Conservation (phyloP, 2,888 invertebrate genomes). For the Hirtodrosophila trivittata region DNA sequence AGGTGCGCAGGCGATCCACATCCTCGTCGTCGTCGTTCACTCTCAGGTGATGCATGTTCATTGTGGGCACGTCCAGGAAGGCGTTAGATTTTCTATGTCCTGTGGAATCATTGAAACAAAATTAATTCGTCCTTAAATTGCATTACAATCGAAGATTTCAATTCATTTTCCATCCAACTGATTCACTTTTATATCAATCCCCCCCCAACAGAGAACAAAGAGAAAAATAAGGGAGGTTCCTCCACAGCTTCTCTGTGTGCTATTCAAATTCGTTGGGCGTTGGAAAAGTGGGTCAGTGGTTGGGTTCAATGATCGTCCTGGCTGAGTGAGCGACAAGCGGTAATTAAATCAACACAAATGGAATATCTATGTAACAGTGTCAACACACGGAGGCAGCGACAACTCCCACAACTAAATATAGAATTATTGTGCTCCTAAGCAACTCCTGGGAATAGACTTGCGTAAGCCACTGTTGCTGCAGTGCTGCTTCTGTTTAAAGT, state of each 20-base stretch:
- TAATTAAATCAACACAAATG: slow-evolving; percentile 49
- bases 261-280: slow-evolving; percentile 1
- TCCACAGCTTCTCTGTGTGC: not conserved
- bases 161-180: not conserved
- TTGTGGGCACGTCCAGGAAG: slow-evolving; percentile 87
- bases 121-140: slow-evolving; percentile 31
- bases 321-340: slow-evolving; percentile 18
- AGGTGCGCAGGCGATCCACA: slow-evolving; percentile 94
- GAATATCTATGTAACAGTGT: slow-evolving; percentile 10
- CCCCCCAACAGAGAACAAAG: no score
- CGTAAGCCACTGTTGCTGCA: no score
- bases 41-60: slow-evolving; percentile 84
- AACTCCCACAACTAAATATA: not conserved
- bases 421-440: not conserved
- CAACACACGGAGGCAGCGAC: no score
- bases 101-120: slow-evolving; percentile 57
- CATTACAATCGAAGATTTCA: slow-evolving; percentile 27
- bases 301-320: slow-evolving; percentile 41
- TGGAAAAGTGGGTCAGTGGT: slow-evolving; percentile 55
- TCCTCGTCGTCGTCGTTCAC: slow-evolving; percentile 88
- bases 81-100: slow-evolving; percentile 87
- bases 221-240: no score
- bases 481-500: not conserved
- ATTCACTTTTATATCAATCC: not conserved
- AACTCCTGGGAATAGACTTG: no score